These are phyloP conservation scores for Gryon sp. DNA, from an alignment of 1,140 invertebrate species.

Conservation along the genomic window DNA sequence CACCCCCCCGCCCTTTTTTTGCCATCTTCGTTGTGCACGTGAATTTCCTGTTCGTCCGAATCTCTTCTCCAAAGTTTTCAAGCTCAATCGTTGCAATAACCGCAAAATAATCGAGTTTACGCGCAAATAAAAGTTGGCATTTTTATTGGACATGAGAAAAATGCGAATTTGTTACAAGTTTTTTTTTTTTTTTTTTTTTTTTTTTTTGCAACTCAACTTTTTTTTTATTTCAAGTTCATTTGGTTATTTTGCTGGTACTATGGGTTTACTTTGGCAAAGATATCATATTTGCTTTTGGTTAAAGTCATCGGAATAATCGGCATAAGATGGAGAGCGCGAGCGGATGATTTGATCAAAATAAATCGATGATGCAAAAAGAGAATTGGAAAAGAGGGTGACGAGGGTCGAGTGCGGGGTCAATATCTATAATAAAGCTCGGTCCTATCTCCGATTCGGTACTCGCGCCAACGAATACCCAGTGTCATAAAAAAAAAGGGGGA, in stretches of 20 bases:
- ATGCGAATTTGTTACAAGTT: too few species aligned
- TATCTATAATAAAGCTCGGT: constrained; percentile 78
- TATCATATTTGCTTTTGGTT: neutral
- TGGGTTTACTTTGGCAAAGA: neutral
- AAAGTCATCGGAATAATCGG: constrained; percentile 10
- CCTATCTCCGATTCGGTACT: constrained; percentile 72
- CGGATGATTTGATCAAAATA: constrained; percentile 44
- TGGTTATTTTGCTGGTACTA: neutral
- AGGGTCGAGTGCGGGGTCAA: constrained; percentile 76
- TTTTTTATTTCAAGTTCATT: too few species aligned
- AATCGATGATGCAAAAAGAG: constrained; percentile 55
- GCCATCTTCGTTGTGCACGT: constrained; percentile 34
- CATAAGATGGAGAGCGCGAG: constrained; percentile 17
- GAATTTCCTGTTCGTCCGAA: constrained; percentile 50
- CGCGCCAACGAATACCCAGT: constrained; percentile 72
- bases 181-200: too few species aligned
- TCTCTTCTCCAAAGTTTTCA: constrained; percentile 40
- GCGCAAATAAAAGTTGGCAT: constrained; percentile 7
- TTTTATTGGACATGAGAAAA: too few species aligned
- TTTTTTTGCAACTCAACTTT: too few species aligned
- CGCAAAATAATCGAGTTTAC: constrained; percentile 48
- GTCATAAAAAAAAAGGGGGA: constrained; percentile 77
- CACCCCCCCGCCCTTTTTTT: constrained; percentile 25
- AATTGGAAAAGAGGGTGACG: constrained; percentile 56
- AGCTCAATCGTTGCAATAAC: constrained; percentile 55